Percentiles rank a stretch among this genome's conserved stretches.
phyloP scores from a whole-genome alignment of 2,797 vertebrate genomes.

The Harpagifer antarcticus region DNA sequence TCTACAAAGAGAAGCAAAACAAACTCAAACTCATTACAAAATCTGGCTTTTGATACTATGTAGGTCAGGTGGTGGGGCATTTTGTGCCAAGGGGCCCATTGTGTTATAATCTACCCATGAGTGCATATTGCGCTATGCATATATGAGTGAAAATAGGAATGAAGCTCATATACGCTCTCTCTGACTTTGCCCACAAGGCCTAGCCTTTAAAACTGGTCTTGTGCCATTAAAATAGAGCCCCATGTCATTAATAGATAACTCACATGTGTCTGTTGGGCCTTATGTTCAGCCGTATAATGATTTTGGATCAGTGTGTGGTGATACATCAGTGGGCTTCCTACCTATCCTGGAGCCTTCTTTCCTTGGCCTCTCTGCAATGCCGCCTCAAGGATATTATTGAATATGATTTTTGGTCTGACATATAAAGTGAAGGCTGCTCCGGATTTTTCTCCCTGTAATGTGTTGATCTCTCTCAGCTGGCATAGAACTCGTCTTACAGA shows the following conservation, averaged over 20 bases:
- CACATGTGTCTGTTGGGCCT: constrained; percentile 30
- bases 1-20: too few species aligned
- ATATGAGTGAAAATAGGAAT: constrained; percentile 28
- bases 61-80: too few species aligned
- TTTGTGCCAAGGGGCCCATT: too few species aligned
- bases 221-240: constrained; percentile 35
- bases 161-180: background rate
- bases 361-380: constrained; percentile 63
- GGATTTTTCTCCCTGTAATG: constrained; percentile 63
- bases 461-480: constrained; percentile 69
- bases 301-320: constrained; percentile 44
- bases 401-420: constrained; percentile 80
- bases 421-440: constrained; percentile 73
- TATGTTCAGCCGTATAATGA: constrained; percentile 50
- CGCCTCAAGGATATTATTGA: constrained; percentile 80
- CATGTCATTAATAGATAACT: constrained; percentile 45
- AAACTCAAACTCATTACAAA: too few species aligned
- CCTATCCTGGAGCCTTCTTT: constrained; percentile 34
- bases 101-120: too few species aligned
- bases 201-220: background rate
- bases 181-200: constrained; percentile 22
- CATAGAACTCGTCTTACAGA: constrained; percentile 55
- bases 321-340: constrained; percentile 37
- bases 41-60: too few species aligned
- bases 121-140: background rate